phyloP scores from a whole-genome alignment of 92 coral and sea anemone species.

The Nematostella vectensis region DNA sequence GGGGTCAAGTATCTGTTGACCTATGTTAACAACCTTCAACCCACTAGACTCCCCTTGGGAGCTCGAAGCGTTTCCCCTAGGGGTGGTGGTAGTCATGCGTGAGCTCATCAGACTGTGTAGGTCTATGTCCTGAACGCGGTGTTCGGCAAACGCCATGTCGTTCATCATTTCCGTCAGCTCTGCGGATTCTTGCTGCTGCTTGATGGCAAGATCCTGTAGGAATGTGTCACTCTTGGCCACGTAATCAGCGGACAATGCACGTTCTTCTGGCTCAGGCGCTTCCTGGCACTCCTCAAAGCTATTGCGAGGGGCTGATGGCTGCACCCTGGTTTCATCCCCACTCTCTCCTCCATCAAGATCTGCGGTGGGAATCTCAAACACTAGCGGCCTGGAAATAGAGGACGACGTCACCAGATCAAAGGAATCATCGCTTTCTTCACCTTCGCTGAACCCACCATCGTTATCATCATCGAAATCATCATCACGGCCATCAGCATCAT shows the following conservation, averaged over 20 bases:
- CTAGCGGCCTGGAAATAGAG: conserved; percentile 35
- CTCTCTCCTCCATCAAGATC: conserved; percentile 35
- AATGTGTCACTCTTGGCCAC: conserved; percentile 48
- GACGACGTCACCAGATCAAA: background rate
- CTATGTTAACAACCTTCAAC: conserved; percentile 17
- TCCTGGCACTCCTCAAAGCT: background rate
- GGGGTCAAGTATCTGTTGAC: conserved; percentile 3
- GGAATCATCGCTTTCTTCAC: conserved; percentile 9
- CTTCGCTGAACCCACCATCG: conserved; percentile 13
- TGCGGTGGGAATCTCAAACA: conserved; percentile 77
- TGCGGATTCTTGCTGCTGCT: conserved; percentile 40
- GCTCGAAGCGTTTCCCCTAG: background rate
- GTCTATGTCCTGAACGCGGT: conserved; percentile 19
- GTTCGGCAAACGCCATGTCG: conserved; percentile 53
- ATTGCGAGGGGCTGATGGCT: background rate
- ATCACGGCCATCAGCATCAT: too few relatives aligned
- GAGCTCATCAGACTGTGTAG: conserved; percentile 13
- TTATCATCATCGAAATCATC: conserved; percentile 35
- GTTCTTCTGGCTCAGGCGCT: background rate
- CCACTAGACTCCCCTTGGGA: conserved; percentile 10
- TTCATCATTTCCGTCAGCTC: conserved; percentile 56
- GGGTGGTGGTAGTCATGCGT: conserved; percentile 11
- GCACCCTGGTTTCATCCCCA: conserved; percentile 27
- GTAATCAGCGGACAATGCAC: conserved; percentile 50
- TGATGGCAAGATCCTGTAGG: conserved; percentile 38